Percentiles rank a stretch among this genome's conserved stretches.
Evolutionary conservation across 37 sponge, comb jelly and placozoan species (phyloP).

Genomic region (Hexactinellida sp.): DNA sequence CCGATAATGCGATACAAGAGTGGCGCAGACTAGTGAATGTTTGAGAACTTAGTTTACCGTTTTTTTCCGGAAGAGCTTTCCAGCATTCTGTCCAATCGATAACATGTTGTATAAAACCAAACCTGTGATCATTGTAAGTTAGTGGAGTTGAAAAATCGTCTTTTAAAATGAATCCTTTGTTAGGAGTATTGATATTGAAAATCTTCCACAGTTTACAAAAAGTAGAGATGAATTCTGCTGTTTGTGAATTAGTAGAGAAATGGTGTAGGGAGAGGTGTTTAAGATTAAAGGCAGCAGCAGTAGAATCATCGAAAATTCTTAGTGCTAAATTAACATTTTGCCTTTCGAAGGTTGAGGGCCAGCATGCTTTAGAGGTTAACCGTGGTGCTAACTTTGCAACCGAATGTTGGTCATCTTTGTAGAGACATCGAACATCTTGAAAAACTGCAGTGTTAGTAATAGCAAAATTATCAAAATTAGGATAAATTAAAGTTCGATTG

Average conservation of each 20-base stretch:
- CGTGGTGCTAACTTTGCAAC: too few relatives aligned
- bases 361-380: neutral
- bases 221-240: neutral
- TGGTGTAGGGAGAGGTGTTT: neutral
- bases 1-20: too few relatives aligned
- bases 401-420: neutral
- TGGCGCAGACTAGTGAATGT: too few relatives aligned
- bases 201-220: neutral
- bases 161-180: neutral
- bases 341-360: too few relatives aligned
- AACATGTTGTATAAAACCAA: neutral
- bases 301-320: neutral
- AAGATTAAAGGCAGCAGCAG: neutral
- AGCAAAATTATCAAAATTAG: neutral
- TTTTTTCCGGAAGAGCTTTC: neutral
- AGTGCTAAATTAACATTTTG: too few relatives aligned
- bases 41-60: too few relatives aligned
- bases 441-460: neutral
- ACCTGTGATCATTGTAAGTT: neutral
- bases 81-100: neutral
- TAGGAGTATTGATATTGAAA: too few relatives aligned
- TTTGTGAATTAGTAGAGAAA: neutral
- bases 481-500: too few relatives aligned
- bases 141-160: too few relatives aligned
- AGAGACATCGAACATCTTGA: neutral